phyloP scores from a whole-genome alignment of 2,888 invertebrate genomes.

The Drosophila borborema region DNA sequence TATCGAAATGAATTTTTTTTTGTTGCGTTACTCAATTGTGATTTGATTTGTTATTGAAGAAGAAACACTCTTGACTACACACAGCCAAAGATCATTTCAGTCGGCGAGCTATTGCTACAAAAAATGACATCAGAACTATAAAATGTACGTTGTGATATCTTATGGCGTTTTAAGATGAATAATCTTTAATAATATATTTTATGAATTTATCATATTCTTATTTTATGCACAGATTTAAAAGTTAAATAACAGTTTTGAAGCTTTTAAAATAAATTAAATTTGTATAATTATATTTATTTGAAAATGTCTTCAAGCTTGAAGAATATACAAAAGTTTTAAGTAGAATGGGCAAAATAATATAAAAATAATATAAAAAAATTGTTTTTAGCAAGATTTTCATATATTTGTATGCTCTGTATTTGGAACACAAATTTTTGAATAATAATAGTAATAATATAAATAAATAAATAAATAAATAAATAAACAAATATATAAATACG shows the following conservation, averaged over 20 bases:
- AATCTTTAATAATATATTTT: conserved; percentile 3
- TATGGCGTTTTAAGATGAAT: not conserved
- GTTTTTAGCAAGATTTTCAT: no score
- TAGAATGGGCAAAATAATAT: no score
- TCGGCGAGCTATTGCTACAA: not conserved
- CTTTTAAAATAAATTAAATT: not conserved
- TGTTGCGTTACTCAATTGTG: not conserved
- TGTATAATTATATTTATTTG: no score
- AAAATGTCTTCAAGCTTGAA: no score
- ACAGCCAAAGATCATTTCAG: not conserved
- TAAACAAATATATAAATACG: no score
- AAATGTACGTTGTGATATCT: not conserved
- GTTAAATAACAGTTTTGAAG: not conserved
- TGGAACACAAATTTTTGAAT: no score
- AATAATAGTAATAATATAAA: no score
- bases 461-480: no score
- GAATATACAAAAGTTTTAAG: no score
- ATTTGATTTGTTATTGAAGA: not conserved
- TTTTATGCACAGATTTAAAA: not conserved
- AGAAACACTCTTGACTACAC: no score
- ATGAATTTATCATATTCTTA: not conserved
- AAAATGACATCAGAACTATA: conserved; percentile 10
- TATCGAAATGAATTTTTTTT: not conserved
- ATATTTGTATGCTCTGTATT: no score
- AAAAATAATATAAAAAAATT: no score